Evolutionary conservation across 2,888 invertebrate genomes (phyloP), one percentile per base, ranked within the genome.

Genomic region (Chrysina gloriosa): DNA sequence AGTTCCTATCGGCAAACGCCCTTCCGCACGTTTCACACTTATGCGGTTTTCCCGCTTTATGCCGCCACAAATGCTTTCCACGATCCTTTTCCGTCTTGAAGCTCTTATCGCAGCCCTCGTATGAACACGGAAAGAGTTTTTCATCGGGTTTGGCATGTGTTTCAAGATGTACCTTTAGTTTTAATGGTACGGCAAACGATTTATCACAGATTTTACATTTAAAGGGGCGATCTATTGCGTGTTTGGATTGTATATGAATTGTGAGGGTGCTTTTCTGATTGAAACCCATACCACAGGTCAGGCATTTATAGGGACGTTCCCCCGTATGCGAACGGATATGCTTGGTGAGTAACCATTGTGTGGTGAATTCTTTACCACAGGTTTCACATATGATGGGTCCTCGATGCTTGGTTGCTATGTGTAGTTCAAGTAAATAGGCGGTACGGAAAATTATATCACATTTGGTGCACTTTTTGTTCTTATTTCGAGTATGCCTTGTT

Each of bases 261-360:
- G 31, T 23, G 23, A 64, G 36, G 1, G 64, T 64, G 6, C 64
- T 34, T 4, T 34, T 31, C 36, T 64, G 64, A 0, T 50, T 23
- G 34, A 64, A 64, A 6, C 50, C 48, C 25, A 50, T 64, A 19
- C 36, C 48, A 14, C 64, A 64, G 21, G 36, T 34, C 1, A 21
- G 19, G 36, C 64, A 64, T 64, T 50, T 31, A 25, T 34, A 64
- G 19, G 64, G 64, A 9, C 64, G 48, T 21, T 64, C 64, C 0
- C 64, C 64, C 3, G 61, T 61, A 7, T 61, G 61, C 11, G 42
- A 27, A 3, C 61, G 21, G 21, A 61, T 42, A 42, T 61, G 61
- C 2, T 61, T 45, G n/a, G 21, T 27, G 16, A 61, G 27, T 39
- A 21, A 11, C n/a, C 16, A 25, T 27, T 29, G 25, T 52, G 29